These are phyloP conservation scores for Hypanus sabinus DNA, from an alignment of 2,113 vertebrate species.

Conservation along the genomic window DNA sequence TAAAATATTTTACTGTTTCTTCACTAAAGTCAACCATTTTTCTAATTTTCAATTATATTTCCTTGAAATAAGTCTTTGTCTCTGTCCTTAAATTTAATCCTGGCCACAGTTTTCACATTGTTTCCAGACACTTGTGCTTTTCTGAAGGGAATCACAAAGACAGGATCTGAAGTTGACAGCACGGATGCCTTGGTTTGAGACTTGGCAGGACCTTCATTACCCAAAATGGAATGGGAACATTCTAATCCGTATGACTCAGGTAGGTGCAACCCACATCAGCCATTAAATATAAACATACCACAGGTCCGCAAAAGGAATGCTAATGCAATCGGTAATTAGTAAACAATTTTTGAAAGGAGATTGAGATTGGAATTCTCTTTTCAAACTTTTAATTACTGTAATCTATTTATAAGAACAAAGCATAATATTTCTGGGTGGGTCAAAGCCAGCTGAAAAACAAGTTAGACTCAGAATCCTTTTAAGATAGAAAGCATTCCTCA, in stretches of 20 bases:
- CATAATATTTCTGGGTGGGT: background rate
- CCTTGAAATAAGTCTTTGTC: background rate
- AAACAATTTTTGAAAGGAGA: background rate
- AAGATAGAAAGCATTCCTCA: constrained; percentile 10
- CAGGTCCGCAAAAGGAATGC: background rate
- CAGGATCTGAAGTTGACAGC: background rate
- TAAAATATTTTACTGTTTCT: background rate
- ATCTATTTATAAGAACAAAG: constrained; percentile 15
- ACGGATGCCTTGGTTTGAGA: background rate
- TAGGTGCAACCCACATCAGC: background rate
- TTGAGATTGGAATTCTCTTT: background rate
- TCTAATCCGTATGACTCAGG: background rate
- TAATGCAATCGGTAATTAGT: constrained; percentile 20
- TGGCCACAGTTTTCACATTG: background rate
- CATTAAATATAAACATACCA: background rate
- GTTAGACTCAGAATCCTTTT: background rate
- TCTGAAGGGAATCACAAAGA: background rate
- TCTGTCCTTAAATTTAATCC: background rate
- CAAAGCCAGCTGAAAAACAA: background rate
- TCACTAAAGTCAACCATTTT: background rate
- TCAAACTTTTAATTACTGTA: constrained; percentile 1
- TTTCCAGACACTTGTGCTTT: background rate
- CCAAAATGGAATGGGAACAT: background rate
- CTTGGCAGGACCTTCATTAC: background rate
- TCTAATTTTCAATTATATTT: background rate